Evolutionary conservation across 2,888 invertebrate species (phyloP).

Genomic region (Conchocele bisecta): DNA sequence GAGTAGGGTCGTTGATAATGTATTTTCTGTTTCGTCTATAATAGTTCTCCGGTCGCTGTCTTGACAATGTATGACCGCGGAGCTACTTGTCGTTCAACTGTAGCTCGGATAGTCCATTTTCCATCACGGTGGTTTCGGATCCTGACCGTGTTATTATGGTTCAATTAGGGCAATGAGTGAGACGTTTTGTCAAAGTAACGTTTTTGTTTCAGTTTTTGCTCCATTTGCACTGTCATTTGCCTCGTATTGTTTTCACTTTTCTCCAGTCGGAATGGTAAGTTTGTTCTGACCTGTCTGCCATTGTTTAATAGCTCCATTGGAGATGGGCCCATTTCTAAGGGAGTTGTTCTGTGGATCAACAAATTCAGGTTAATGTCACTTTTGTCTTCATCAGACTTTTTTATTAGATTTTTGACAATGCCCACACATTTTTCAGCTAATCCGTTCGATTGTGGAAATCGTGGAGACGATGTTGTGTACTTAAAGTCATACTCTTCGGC

Average conservation of each 20-base stretch:
- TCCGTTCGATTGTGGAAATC: slow-evolving; percentile 2
- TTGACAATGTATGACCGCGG: background rate
- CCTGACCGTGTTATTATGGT: background rate
- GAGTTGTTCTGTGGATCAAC: background rate
- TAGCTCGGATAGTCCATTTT: background rate
- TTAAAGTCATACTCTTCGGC: slow-evolving; percentile 11
- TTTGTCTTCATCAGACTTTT: background rate
- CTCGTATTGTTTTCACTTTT: no score
- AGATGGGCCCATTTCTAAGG: background rate
- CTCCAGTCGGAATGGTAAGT: background rate
- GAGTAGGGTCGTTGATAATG: no score
- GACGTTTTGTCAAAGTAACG: background rate
- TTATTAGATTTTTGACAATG: slow-evolving; percentile 1
- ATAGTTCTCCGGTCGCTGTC: no score
- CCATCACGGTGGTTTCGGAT: background rate
- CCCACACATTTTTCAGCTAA: slow-evolving; percentile 2
- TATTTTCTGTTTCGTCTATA: no score
- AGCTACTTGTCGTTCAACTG: background rate
- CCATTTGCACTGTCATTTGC: background rate
- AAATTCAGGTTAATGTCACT: background rate
- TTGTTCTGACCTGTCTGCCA: slow-evolving; percentile 2
- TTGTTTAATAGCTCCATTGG: background rate
- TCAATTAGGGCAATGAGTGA: background rate
- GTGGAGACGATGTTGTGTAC: slow-evolving; percentile 10
- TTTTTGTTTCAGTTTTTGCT: background rate